Percentiles rank a stretch among this genome's conserved stretches.
Evolutionary conservation across 2,888 invertebrate species (phyloP).

Genomic region (Diplolepis rosae): DNA sequence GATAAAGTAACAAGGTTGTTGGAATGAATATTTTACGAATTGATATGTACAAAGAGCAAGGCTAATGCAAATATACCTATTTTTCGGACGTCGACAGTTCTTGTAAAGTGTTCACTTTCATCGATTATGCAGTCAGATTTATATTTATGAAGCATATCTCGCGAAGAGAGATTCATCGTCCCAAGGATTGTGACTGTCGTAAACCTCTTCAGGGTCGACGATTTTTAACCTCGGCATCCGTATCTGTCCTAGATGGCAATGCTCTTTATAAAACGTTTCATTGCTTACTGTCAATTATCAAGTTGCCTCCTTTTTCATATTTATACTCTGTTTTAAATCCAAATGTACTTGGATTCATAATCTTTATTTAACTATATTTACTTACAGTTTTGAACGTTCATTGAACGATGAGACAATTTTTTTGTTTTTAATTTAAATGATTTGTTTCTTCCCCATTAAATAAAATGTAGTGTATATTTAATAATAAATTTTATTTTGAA

Average conservation of each 20-base stretch:
- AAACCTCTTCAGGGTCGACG: conserved; percentile 54
- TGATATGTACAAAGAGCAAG: conserved; percentile 34
- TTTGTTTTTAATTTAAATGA: too few species aligned
- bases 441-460: too few species aligned
- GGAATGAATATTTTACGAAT: conserved; percentile 36
- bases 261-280: conserved; percentile 30
- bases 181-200: conserved; percentile 61
- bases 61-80: conserved; percentile 49
- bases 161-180: conserved; percentile 55
- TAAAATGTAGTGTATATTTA: too few species aligned
- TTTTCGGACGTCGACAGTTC: conserved; percentile 51
- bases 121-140: conserved; percentile 70
- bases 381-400: too few species aligned
- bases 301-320: not conserved
- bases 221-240: conserved; percentile 43
- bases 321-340: not conserved
- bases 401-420: too few species aligned
- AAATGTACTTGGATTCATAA: not conserved
- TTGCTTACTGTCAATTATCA: conserved; percentile 16
- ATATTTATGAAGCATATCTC: conserved; percentile 65
- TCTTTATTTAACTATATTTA: too few species aligned
- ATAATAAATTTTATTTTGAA: too few species aligned
- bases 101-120: conserved; percentile 59
- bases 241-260: conserved; percentile 34
- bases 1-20: too few species aligned